phyloP scores from a whole-genome alignment of 30 jellyfish, hydroid and myxozoan genomes.

The Sanderia malayensis region DNA sequence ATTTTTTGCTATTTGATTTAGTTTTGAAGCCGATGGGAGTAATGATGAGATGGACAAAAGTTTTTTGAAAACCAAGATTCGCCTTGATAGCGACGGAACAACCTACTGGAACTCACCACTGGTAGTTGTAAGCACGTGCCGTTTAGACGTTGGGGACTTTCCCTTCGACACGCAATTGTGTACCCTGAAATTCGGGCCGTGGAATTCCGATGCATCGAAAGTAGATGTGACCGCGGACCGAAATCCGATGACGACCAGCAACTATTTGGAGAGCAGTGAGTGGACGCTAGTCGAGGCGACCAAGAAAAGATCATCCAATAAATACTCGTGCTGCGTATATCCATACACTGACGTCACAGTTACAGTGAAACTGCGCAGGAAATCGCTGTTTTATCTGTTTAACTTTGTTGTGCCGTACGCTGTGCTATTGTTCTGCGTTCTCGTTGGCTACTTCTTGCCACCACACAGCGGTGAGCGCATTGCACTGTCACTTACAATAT shows the following conservation, averaged over 20 bases:
- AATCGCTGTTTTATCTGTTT: slow-evolving; percentile 59
- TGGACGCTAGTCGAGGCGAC: slow-evolving; percentile 36
- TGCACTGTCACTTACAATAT: slow-evolving; percentile 34
- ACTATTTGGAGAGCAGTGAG: slow-evolving; percentile 50
- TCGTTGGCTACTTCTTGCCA: slow-evolving; percentile 59
- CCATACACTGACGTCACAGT: slow-evolving; percentile 42
- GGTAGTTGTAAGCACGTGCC: slow-evolving; percentile 38
- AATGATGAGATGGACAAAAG: slow-evolving; percentile 11
- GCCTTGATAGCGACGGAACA: slow-evolving; percentile 20
- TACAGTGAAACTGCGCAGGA: slow-evolving; percentile 50
- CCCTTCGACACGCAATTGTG: slow-evolving; percentile 60
- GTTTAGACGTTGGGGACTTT: slow-evolving; percentile 37
- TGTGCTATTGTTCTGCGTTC: slow-evolving; percentile 22
- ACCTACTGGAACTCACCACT: slow-evolving; percentile 58
- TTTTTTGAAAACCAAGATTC: slow-evolving; percentile 49
- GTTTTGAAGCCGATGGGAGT: slow-evolving; percentile 2
- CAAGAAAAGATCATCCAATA: slow-evolving; percentile 17
- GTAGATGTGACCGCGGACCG: slow-evolving; percentile 35
- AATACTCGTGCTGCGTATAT: slow-evolving; percentile 48
- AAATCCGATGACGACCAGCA: slow-evolving; percentile 18
- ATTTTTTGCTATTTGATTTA: not conserved
- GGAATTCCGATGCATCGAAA: slow-evolving; percentile 44
- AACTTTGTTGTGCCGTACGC: slow-evolving; percentile 56
- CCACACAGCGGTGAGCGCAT: slow-evolving; percentile 67
- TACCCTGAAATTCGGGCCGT: slow-evolving; percentile 50